Conservation (phyloP, 2,797 vertebrate genomes). For the Sebastes paucispinis region DNA sequence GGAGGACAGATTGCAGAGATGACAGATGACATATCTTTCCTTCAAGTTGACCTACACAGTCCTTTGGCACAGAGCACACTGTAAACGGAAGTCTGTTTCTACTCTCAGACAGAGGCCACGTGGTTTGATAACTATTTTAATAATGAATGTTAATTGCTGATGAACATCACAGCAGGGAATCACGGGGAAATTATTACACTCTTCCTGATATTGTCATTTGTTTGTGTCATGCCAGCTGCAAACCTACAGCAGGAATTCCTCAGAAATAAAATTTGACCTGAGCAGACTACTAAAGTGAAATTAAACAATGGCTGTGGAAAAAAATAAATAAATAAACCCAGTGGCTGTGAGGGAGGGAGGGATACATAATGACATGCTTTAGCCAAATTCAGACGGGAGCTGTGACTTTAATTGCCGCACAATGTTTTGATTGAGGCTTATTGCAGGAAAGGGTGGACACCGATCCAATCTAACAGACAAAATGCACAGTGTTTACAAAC, state of each 20-base stretch:
- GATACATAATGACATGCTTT: neutral
- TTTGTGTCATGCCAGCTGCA: neutral
- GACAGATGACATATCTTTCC: neutral
- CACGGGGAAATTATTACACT: neutral
- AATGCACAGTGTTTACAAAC: conserved; percentile 68
- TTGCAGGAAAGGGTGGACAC: conserved; percentile 69
- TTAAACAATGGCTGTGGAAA: conserved; percentile 11
- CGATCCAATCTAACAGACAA: conserved; percentile 49
- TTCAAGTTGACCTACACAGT: neutral
- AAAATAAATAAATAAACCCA: neutral
- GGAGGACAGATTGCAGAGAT: neutral
- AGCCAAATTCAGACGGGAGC: neutral
- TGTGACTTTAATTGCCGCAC: conserved; percentile 18
- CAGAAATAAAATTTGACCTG: neutral
- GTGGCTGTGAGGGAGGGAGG: neutral
- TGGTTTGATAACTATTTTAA: neutral
- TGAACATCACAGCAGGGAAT: neutral
- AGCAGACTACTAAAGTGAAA: neutral
- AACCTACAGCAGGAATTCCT: conserved; percentile 7
- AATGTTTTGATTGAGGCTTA: conserved; percentile 44
- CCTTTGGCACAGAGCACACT: neutral
- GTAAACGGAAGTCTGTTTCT: neutral
- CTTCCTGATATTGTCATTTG: conserved; percentile 35
- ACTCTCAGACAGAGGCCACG: neutral
- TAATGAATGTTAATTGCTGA: neutral